phyloP scores from a whole-genome alignment of 2,888 invertebrate genomes.

The Atethmia centrago region DNA sequence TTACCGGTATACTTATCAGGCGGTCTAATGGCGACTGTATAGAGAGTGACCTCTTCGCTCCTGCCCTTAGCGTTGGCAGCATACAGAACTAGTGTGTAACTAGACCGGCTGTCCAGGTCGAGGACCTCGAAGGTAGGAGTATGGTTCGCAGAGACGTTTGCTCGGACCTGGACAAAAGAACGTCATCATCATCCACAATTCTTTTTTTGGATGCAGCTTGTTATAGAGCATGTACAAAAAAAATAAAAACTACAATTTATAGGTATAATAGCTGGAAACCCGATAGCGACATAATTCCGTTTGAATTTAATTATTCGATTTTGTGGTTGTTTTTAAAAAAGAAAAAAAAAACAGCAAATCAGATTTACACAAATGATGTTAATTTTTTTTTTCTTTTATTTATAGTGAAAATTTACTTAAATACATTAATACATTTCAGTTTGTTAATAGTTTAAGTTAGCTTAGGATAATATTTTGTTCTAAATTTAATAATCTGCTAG shows the following conservation, averaged over 20 bases:
- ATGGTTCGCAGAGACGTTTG: slow-evolving; percentile 91
- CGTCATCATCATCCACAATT: neutral
- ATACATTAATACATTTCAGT: no score
- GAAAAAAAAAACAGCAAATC: neutral
- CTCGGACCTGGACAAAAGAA: slow-evolving; percentile 82
- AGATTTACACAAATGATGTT: no score
- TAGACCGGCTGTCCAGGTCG: slow-evolving; percentile 92
- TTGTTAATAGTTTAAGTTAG: no score
- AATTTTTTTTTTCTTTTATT: no score
- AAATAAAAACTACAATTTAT: no score
- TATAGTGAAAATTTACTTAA: no score
- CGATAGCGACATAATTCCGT: neutral
- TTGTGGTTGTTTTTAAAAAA: neutral
- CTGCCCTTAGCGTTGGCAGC: slow-evolving; percentile 97
- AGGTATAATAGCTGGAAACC: no score
- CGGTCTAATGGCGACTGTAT: slow-evolving; percentile 95
- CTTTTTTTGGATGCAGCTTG: neutral
- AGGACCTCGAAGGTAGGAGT: slow-evolving; percentile 92
- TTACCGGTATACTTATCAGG: slow-evolving; percentile 96
- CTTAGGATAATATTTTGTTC: no score
- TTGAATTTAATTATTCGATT: neutral
- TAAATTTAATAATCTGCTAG: no score
- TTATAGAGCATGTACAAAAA: neutral
- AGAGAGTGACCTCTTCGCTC: slow-evolving; percentile 94
- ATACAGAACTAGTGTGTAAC: slow-evolving; percentile 94